Base-by-base conservation (phyloP, 2,888 invertebrate genomes). In the Creontiades dilutus region DNA sequence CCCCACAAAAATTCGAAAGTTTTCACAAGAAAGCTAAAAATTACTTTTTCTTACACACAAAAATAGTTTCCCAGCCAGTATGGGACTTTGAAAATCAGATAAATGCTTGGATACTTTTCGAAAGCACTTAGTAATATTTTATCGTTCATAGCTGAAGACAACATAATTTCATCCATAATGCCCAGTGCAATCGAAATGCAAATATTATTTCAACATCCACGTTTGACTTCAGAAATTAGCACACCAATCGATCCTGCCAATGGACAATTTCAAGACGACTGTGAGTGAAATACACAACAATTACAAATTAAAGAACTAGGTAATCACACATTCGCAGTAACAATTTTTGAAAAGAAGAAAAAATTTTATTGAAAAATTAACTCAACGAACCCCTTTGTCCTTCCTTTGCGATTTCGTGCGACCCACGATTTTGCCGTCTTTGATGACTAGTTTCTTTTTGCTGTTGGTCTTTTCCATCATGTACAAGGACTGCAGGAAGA, bases 381-480 rank as follows among this genome's bases (percentile, higher is more conserved):
- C 37, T 68, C 19, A 23, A 68, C 94, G 92, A 94, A 95, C 94
- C 93, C 96, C 96, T 94, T 96, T 97, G 92, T 96, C 96, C 92
- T 97, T 97, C 52, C 97, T 94, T 92, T 96, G 96, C 0, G 96
- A 95, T 92, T 97, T 97, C 23, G 57, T 80, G 80, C 95, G 94
- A n/a, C 96, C 96, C 37, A 96, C 94, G 7, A 96, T 96, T 92
- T 95, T 93, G 86, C 95, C 95, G 93, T 96, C 95, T 92, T 95
- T 95, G 81, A 96, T 95, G 78, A 96, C 94, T 0, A 96, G 93
- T 91, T 96, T 96, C 92, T 97, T 97, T 93, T 97, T 97, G 80
- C 80, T 88, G 88, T 55, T 88, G 90, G 94, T 95, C 92, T 97
- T 97, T 93, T 97, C 97, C 93, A 96, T 95, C 96, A 97, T 96